Percentiles rank a stretch among this genome's conserved stretches.
These are phyloP conservation scores for Romanogobio albipinnatus DNA, from an alignment of 2,113 vertebrate species.

Conservation along the genomic window DNA sequence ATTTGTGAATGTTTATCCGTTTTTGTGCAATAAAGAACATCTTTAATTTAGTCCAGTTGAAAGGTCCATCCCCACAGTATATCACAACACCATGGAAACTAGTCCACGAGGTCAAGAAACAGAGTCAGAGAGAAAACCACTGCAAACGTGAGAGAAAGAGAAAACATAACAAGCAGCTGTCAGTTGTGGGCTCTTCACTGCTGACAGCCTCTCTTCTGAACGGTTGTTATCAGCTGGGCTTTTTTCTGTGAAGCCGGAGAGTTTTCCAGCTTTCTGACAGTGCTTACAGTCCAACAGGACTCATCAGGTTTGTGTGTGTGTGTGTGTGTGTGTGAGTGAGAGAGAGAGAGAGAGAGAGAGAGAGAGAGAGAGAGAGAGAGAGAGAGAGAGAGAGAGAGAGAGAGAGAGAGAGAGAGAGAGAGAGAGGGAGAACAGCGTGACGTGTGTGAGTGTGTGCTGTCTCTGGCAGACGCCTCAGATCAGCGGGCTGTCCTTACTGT, in stretches of 20 bases:
- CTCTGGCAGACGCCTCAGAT: constrained; percentile 90
- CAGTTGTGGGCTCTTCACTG: constrained; percentile 83
- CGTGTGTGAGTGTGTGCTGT: constrained; percentile 71
- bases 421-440: neutral
- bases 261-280: constrained; percentile 48
- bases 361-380: neutral
- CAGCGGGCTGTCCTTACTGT: constrained; percentile 85
- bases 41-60: neutral
- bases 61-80: constrained; percentile 14
- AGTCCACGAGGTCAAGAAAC: constrained; percentile 46
- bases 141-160: constrained; percentile 12
- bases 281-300: constrained; percentile 29
- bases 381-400: neutral
- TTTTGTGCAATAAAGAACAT: neutral
- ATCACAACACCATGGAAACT: constrained; percentile 16
- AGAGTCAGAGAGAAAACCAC: constrained; percentile 49
- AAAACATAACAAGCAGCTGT: constrained; percentile 87
- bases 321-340: constrained; percentile 34
- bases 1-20: neutral
- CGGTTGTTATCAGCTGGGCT: constrained; percentile 84
- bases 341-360: neutral
- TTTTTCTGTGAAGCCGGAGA: constrained; percentile 59
- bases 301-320: constrained; percentile 59
- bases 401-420: neutral
- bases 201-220: constrained; percentile 89